A percentile compares a stretch with the other conserved stretches of the same genome.
These are phyloP conservation scores for Siniperca scherzeri DNA, from an alignment of 2,797 vertebrate genomes.

Conservation along the genomic window DNA sequence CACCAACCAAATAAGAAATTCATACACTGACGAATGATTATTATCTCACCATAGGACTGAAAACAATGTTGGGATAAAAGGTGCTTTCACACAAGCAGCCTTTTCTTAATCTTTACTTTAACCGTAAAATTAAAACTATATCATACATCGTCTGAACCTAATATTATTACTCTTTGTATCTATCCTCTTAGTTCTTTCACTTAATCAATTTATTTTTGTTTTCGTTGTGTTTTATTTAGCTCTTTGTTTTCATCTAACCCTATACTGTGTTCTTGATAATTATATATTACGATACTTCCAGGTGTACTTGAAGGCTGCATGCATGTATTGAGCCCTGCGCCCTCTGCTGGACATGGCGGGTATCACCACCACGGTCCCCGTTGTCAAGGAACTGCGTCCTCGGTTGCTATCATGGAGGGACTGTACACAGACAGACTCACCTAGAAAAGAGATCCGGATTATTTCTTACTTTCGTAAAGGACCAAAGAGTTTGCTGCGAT, in stretches of 20 bases:
- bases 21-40: background rate
- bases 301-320: constrained; percentile 49
- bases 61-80: background rate
- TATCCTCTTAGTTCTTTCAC: background rate
- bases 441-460: background rate
- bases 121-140: background rate
- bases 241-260: background rate
- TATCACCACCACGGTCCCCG: constrained; percentile 30
- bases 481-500: background rate
- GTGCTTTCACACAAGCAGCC: background rate
- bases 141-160: background rate
- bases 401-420: constrained; percentile 66
- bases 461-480: background rate
- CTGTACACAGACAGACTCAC: constrained; percentile 43
- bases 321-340: accelerated
- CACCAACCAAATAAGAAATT: background rate
- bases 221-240: background rate
- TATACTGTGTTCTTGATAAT: background rate
- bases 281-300: constrained; percentile 8
- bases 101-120: background rate
- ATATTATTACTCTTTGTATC: background rate
- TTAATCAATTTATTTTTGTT: background rate
- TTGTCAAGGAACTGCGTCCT: constrained; percentile 83
- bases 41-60: background rate
- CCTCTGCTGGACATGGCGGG: constrained; percentile 53